Base-by-base conservation (phyloP, 2,113 vertebrate genomes). In the Aldabrachelys gigantea region DNA sequence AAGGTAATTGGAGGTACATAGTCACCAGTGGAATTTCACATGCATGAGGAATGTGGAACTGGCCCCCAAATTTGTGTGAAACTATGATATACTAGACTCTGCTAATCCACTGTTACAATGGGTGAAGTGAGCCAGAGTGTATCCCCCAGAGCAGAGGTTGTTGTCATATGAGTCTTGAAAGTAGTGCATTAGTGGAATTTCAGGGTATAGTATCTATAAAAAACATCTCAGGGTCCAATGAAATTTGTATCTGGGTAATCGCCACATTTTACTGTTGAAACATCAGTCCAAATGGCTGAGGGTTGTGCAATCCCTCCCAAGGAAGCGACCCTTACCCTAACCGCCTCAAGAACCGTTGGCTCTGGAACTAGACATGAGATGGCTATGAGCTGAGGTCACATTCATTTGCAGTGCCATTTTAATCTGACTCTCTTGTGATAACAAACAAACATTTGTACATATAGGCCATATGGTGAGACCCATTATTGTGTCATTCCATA, bases 1-100 rank as follows among this genome's bases (percentile, higher is more conserved):
- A 10, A 0, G 0, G 0, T 38, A 76, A 29, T 27, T 86, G 82
- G 29, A 14, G 8, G 53, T 29, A 38, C 29, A 41, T 14, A 49
- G 49, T 19, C 11, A 53, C 9, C 17, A 11, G 14, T 76, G 19
- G n/a, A 72, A 82, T 59, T 5, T 25, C 84, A 69, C 10, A 31
- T 44, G 1, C 13, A 4, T 57, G 47, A 12, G 44, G 24, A 54
- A 10, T 72, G 25, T 1, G 14, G 35, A 85, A 29, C 31, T 79
- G 47, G 54, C 31, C 12, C 49, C 72, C 5, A 12, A 41, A 44
- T 76, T 44, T 69, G 14, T 69, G 16, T 41, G 22, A 1, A 24
- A 31, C 22, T n/a, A 19, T 80, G 87, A 69, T 19, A 41, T 0
- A 62, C 80, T 1, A 12, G 35, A 29, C 29, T 8, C 19, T 44